Percentiles rank a stretch among this genome's conserved stretches.
Conservation (phyloP, 2,797 vertebrate species). For the Neopelma chrysocephalum region DNA sequence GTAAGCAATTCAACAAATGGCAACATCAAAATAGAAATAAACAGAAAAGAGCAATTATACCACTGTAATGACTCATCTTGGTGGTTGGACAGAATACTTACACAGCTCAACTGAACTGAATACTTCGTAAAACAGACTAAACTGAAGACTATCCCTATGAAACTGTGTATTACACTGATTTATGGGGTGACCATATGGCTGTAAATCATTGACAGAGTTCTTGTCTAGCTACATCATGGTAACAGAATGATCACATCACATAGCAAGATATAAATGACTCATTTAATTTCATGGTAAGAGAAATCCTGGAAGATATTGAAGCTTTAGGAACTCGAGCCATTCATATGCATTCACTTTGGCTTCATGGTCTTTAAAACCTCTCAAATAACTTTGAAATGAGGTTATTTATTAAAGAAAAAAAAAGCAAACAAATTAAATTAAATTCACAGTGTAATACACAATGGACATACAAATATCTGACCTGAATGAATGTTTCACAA, state of each 20-base stretch:
- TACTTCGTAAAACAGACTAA: not conserved
- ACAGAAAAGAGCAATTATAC: constrained; percentile 13
- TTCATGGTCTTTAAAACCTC: not conserved
- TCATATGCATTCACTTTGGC: not conserved
- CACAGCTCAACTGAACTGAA: constrained; percentile 4
- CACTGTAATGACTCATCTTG: not conserved
- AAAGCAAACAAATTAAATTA: not conserved
- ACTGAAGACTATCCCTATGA: not conserved
- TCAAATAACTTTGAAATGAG: not conserved
- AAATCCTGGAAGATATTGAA: constrained; percentile 9
- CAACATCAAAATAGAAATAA: constrained; percentile 15
- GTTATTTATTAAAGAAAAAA: not conserved
- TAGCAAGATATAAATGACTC: not conserved
- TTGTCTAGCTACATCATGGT: not conserved
- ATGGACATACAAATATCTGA: not conserved
- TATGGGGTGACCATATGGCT: not conserved
- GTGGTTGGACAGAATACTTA: not conserved
- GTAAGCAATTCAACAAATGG: constrained; percentile 41
- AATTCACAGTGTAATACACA: not conserved
- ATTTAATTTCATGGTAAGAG: not conserved
- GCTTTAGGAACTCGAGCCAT: not conserved
- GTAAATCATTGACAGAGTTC: not conserved
- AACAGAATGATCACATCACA: constrained; percentile 10
- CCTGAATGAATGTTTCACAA: not conserved
- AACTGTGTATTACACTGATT: not conserved